Evolutionary conservation across 1,140 invertebrate genomes (phyloP).

Genomic region (Odontomachus brunneus): DNA sequence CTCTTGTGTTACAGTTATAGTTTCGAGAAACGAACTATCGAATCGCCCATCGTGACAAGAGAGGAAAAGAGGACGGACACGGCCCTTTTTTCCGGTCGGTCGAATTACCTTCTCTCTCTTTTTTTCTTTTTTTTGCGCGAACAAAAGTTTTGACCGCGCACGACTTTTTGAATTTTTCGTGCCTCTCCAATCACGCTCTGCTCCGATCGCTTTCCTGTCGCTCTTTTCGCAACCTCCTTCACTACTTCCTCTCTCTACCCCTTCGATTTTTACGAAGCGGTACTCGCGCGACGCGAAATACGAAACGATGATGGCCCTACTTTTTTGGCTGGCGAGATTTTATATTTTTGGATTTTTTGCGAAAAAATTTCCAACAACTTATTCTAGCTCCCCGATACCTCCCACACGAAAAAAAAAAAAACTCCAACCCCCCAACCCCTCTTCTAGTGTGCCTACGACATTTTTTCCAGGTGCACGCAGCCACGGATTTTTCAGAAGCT

Average conservation of each 20-base stretch:
- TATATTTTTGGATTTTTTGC: conserved; percentile 86
- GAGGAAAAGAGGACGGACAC: conserved; percentile 53
- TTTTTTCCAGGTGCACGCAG: conserved; percentile 85
- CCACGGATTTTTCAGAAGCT: conserved; percentile 84
- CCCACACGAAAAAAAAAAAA: conserved; percentile 31
- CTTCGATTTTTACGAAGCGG: conserved; percentile 62
- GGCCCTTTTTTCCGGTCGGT: conserved; percentile 66
- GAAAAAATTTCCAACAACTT: conserved; percentile 65
- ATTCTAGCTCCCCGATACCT: conserved; percentile 65
- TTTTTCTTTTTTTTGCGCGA: conserved; percentile 68
- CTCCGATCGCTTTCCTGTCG: conserved; percentile 60
- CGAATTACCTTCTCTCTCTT: not conserved
- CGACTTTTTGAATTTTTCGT: conserved; percentile 63
- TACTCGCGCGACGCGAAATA: conserved; percentile 44
- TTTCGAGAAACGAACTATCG: conserved; percentile 72
- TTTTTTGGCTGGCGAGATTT: conserved; percentile 85
- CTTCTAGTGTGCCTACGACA: conserved; percentile 68
- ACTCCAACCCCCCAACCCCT: conserved; percentile 42
- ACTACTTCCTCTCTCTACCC: conserved; percentile 24
- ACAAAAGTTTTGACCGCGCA: conserved; percentile 73
- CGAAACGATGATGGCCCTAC: conserved; percentile 74
- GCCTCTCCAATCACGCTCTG: conserved; percentile 54
- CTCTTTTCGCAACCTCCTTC: conserved; percentile 58
- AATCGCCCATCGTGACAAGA: conserved; percentile 53
- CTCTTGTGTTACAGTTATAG: conserved; percentile 66